Evolutionary conservation across 92 coral and sea anemone genomes (phyloP), one percentile per base, ranked within the genome.

Genomic region (Porites lobata): DNA sequence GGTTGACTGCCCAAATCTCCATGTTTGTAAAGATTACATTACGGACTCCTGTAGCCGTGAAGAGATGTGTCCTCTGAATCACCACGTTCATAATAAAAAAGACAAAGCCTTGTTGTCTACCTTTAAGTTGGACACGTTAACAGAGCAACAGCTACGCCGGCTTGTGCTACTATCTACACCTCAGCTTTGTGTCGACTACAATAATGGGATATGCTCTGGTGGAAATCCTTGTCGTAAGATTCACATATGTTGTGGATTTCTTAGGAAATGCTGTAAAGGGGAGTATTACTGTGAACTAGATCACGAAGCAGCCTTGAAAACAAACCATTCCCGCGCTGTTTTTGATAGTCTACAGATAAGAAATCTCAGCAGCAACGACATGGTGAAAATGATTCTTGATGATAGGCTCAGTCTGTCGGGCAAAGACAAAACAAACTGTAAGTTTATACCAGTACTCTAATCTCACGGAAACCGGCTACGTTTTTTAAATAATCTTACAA

Each of bases 211-310:
- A 20, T 92, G 95, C 58, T 9, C 1, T 0, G 78, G 14, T 22
- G 85, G 81, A 8, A 64, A 56, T 19, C 57, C 64, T 3, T 92
- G 95, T 70, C 50, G 72, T 15, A 86, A 75, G 77, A 61, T 94
- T 18, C 98, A 94, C 70, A 65, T 95, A 14, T 95, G 98, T 81
- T 81, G 89, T 80, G 89, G 69, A 9, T 90, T 74, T 81, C 86
- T 87, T 21, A 69, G 80, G n/a, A 92, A 87, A 56, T 63, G 78
- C 19, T 91, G 96, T 63, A 70, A 85, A 20, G 76, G 77, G 50
- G 69, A 74, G 18, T 70, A 76, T 29, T n/a, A n/a, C n/a, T n/a
- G n/a, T n/a, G n/a, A n/a, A n/a, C 73, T 85, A 61, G 83, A 71
- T 14, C 98, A 95, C 15, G 90, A 88, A 22, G 72, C 85, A 66